Evolutionary conservation across 2,888 invertebrate genomes (phyloP).

Genomic region (Trissolcus brochymenae): DNA sequence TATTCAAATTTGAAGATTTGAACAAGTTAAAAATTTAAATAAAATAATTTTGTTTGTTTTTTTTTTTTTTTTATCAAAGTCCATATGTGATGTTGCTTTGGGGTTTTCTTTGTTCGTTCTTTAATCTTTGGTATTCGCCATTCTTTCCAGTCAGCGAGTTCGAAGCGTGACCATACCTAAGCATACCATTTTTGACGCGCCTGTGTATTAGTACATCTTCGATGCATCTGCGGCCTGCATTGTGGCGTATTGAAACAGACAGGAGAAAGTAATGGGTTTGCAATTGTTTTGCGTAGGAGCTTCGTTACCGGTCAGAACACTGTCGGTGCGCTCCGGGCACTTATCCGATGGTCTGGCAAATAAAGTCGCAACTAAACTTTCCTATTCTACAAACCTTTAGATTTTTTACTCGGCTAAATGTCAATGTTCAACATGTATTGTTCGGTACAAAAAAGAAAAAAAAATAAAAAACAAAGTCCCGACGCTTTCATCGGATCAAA

Average conservation of each 20-base stretch:
- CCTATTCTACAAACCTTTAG: constrained; percentile 55
- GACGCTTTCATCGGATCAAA: constrained; percentile 33
- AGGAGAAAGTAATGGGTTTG: constrained; percentile 73
- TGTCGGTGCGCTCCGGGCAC: constrained; percentile 49
- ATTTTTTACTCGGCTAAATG: constrained; percentile 45
- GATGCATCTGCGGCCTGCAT: constrained; percentile 57
- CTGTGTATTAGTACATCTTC: constrained; percentile 58
- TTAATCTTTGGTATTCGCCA: background rate
- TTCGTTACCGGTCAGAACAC: constrained; percentile 56
- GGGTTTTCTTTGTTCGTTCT: constrained; percentile 23
- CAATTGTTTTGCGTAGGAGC: constrained; percentile 72
- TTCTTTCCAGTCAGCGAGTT: constrained; percentile 35
- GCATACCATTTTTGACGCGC: constrained; percentile 60
- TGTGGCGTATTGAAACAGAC: constrained; percentile 59
- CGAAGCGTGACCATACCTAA: constrained; percentile 53
- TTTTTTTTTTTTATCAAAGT: too few relatives aligned
- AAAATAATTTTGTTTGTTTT: too few relatives aligned
- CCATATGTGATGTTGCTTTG: background rate
- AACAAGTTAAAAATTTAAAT: too few relatives aligned
- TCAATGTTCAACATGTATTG: constrained; percentile 53
- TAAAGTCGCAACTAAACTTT: constrained; percentile 55
- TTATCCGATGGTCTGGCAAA: constrained; percentile 50
- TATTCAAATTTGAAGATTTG: too few relatives aligned
- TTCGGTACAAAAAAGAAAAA: constrained; percentile 16
- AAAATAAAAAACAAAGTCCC: constrained; percentile 17